Evolutionary conservation across 2,888 invertebrate species (phyloP), one percentile per base, ranked within the genome.

Genomic region (Diadegma fenestrale): DNA sequence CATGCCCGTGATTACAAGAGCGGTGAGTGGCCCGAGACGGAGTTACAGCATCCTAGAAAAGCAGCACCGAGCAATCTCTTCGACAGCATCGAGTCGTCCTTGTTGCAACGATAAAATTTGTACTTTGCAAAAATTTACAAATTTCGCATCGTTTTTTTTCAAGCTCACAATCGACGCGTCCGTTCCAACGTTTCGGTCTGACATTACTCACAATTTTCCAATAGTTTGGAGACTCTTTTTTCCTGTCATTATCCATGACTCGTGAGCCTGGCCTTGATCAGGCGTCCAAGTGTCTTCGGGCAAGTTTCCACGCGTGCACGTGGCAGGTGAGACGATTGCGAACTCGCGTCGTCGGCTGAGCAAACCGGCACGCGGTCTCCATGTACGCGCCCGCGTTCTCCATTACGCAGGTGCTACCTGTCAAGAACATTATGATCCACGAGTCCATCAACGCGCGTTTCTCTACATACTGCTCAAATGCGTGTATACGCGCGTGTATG

Each of bases 351-450:
- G 61, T 69, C 69, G 58, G 58, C 63, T 68, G 61, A 51, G 76
- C 45, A 69, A 82, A 72, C 69, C 78, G 41, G 72, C 82, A 61
- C 72, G 43, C 68, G 45, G 71, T 30, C 71, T 41, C 19, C 76
- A 63, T 69, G 81, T 68, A 48, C 48, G 81, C 45, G 54, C 81
- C 75, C 75, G 64, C 77, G 75, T 83, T 86, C 83, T 86, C 86
- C 78, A 83, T 83, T 80, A 84, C 80, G 86, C 85, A 84, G 85
- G 73, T 86, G 86, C 80, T 86, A 81, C 84, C 87, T 82, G 84
- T 86, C 82, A 69, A 83, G 87, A 83, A 87, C 88, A 88, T 88
- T 87, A 88, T 85, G 87, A 88, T 88, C 80, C 86, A 84, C 87
- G 76, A 83, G 88, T 82, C 81, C 88, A 86, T 88, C 87, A 84